Evolutionary conservation across 2,797 vertebrate species (phyloP).

Genomic region (Danio kyathit): DNA sequence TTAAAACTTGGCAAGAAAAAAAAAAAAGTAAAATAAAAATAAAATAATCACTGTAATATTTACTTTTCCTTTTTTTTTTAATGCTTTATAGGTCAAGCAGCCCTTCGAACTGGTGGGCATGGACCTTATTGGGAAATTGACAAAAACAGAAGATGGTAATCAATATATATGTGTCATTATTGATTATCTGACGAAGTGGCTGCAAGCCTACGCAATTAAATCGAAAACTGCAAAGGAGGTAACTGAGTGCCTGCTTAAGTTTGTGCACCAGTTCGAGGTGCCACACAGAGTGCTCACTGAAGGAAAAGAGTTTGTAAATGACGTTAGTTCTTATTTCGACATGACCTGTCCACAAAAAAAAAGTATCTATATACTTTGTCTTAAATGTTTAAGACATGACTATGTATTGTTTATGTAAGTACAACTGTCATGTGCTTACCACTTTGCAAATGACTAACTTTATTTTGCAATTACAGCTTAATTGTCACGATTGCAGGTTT

Average conservation of each 20-base stretch:
- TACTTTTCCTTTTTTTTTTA: too few relatives aligned
- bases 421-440: too few relatives aligned
- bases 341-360: too few relatives aligned
- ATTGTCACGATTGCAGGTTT: too few relatives aligned
- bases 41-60: too few relatives aligned
- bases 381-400: too few relatives aligned
- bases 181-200: slow-evolving; percentile 7
- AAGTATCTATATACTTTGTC: too few relatives aligned
- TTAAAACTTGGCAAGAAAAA: too few relatives aligned
- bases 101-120: slow-evolving; percentile 8
- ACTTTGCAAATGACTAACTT: too few relatives aligned
- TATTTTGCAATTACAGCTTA: too few relatives aligned
- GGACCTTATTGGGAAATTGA: slow-evolving; percentile 25
- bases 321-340: slow-evolving; percentile 4
- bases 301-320: slow-evolving; percentile 20
- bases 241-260: background rate
- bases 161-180: slow-evolving; percentile 29
- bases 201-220: slow-evolving; percentile 13
- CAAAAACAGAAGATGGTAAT: background rate
- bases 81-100: slow-evolving; percentile 14
- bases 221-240: slow-evolving; percentile 14
- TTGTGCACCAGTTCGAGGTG: slow-evolving; percentile 2
- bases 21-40: too few relatives aligned
- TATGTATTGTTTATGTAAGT: too few relatives aligned
- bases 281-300: slow-evolving; percentile 6